Conservation (phyloP, 2,797 vertebrate species). For the Holocentrus rufus region DNA sequence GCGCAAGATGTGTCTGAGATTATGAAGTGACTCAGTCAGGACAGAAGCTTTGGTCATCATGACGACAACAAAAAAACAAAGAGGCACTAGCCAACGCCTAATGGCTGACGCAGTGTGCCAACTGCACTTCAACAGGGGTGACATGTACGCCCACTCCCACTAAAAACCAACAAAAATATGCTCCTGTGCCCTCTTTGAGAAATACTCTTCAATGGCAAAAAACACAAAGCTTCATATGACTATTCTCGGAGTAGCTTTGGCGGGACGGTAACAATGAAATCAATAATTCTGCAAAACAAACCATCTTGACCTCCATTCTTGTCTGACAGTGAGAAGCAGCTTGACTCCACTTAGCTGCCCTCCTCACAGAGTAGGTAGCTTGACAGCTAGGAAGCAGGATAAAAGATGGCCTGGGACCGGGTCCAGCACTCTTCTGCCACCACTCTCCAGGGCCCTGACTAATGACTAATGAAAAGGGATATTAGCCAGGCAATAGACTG, state of each 20-base stretch:
- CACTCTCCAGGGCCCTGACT: conserved; percentile 1
- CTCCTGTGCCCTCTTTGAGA: too few species aligned
- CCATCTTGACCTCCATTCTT: background rate
- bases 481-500: conserved; percentile 1
- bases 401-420: background rate
- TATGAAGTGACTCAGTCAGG: background rate
- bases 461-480: conserved; percentile 16
- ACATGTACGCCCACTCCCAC: too few species aligned
- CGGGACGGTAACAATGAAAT: background rate
- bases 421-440: conserved; percentile 6
- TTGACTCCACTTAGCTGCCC: background rate
- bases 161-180: too few species aligned
- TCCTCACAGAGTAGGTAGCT: background rate
- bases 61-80: background rate
- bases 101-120: background rate
- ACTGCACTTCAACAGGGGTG: too few species aligned
- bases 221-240: background rate
- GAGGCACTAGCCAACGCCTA: background rate
- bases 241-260: background rate
- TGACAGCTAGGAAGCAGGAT: background rate
- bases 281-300: background rate
- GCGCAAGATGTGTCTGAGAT: background rate
- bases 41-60: background rate
- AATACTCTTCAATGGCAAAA: too few species aligned
- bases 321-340: background rate